These are phyloP conservation scores for Rhinichthys klamathensis DNA, from an alignment of 2,113 vertebrate species.

Conservation along the genomic window DNA sequence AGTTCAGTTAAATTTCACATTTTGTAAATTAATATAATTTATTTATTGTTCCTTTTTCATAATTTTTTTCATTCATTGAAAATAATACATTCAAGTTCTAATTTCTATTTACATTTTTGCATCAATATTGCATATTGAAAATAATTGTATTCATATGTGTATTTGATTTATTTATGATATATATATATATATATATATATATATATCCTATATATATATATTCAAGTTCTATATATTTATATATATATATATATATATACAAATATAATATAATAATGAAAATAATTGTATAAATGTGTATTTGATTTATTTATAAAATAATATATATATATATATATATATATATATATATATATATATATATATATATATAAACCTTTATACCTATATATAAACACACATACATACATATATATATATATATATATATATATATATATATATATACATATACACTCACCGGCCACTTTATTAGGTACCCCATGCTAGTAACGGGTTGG, in stretches of 20 bases:
- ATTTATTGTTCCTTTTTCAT: background rate
- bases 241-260: too few relatives aligned
- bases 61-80: background rate
- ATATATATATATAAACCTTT: too few relatives aligned
- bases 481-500: too few relatives aligned
- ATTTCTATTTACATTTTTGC: background rate
- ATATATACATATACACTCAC: too few relatives aligned
- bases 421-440: too few relatives aligned
- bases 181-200: background rate
- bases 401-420: too few relatives aligned
- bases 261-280: too few relatives aligned
- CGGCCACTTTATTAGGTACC: too few relatives aligned
- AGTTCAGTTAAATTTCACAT: background rate
- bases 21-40: background rate
- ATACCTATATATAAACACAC: too few relatives aligned
- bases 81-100: background rate
- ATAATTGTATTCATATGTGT: background rate
- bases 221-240: too few relatives aligned
- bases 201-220: too few relatives aligned
- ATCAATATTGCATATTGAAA: background rate
- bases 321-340: too few relatives aligned
- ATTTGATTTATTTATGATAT: background rate
- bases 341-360: background rate
- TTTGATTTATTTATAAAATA: background rate
- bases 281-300: background rate